Conservation (phyloP, 2,888 invertebrate species). For the Protophormia terraenovae region DNA sequence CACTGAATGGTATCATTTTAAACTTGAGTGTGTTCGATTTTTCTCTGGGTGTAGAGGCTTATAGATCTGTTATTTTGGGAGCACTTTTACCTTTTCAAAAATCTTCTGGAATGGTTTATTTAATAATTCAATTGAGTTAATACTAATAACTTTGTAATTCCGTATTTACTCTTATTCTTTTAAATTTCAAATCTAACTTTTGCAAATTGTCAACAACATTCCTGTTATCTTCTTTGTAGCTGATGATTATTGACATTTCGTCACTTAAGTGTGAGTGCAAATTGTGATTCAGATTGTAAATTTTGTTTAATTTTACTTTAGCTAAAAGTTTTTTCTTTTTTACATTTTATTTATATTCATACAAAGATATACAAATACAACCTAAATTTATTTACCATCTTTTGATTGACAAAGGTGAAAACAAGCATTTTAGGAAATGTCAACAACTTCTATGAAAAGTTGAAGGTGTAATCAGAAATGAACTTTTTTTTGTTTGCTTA, state of each 20-base stretch:
- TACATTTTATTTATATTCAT: background rate
- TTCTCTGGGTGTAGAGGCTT: too few species aligned
- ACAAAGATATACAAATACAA: slow-evolving; percentile 22
- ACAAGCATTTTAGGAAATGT: slow-evolving; percentile 27
- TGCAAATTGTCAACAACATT: slow-evolving; percentile 21
- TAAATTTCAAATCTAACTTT: background rate
- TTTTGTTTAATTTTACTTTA: slow-evolving; percentile 27
- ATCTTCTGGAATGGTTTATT: too few species aligned
- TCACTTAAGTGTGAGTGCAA: background rate
- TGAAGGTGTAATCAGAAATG: slow-evolving; percentile 18
- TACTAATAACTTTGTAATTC: too few species aligned
- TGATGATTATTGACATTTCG: slow-evolving; percentile 57
- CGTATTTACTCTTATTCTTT: background rate
- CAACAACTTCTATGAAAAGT: slow-evolving; percentile 28
- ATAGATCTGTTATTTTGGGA: too few species aligned
- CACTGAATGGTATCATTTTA: too few species aligned
- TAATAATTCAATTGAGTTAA: too few species aligned
- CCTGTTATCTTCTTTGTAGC: background rate
- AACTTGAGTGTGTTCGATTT: too few species aligned
- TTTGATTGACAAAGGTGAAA: slow-evolving; percentile 62
- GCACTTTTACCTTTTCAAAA: too few species aligned
- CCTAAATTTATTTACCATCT: background rate
- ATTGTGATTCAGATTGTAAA: slow-evolving; percentile 4
- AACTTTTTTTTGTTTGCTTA: background rate
- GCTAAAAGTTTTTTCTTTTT: background rate